These are phyloP conservation scores for Xanthia togata DNA, from an alignment of 2,888 invertebrate genomes.

Conservation along the genomic window DNA sequence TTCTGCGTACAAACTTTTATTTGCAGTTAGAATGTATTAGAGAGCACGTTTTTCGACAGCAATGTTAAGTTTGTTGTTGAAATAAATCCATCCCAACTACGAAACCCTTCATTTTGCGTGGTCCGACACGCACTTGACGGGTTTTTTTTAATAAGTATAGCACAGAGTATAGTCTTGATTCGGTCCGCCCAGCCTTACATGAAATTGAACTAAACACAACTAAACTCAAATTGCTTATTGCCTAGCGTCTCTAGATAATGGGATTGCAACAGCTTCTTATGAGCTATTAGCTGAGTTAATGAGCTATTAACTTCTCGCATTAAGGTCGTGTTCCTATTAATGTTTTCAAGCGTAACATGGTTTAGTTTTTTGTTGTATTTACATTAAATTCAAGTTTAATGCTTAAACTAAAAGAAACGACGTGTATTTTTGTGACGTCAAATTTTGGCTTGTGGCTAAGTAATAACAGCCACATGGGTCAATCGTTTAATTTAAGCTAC, in stretches of 20 bases:
- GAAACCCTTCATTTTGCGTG: too few relatives aligned
- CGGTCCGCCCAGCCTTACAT: not conserved
- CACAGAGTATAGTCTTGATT: not conserved
- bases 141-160: not conserved
- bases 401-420: not conserved
- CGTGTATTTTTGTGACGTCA: too few relatives aligned
- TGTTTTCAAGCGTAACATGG: not conserved
- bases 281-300: slow-evolving; percentile 36
- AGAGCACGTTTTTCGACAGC: too few relatives aligned
- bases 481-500: too few relatives aligned
- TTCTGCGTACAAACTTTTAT: too few relatives aligned
- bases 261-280: slow-evolving; percentile 20
- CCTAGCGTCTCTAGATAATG: slow-evolving; percentile 33
- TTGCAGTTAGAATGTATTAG: too few relatives aligned
- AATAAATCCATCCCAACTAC: too few relatives aligned
- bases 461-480: too few relatives aligned
- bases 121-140: too few relatives aligned
- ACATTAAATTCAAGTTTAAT: not conserved
- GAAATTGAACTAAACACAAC: not conserved
- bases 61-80: too few relatives aligned
- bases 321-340: slow-evolving; percentile 17
- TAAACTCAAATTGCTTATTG: slow-evolving; percentile 15
- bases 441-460: too few relatives aligned
- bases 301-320: slow-evolving; percentile 21
- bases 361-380: not conserved